Conservation (phyloP, 1,140 invertebrate genomes). For the Camponotus vicinus region DNA sequence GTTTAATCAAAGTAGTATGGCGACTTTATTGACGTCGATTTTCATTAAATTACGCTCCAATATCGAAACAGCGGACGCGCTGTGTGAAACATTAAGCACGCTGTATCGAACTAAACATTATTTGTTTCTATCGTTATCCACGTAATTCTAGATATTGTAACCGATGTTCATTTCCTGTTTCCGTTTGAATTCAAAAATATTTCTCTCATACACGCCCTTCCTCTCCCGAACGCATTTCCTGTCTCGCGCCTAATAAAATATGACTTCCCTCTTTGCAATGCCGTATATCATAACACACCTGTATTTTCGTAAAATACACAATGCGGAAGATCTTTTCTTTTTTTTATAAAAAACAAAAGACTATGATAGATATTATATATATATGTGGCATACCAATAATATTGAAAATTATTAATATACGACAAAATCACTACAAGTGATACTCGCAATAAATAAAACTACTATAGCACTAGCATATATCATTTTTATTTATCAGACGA, state of each 20-base stretch:
- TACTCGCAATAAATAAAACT: not conserved
- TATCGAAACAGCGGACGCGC: not conserved
- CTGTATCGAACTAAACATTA: not conserved
- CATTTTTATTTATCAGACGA: not conserved
- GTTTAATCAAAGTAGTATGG: not conserved
- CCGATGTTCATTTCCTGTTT: conserved; percentile 19
- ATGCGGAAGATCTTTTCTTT: not conserved
- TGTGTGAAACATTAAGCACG: conserved; percentile 6
- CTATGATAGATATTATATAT: not conserved
- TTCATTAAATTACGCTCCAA: not conserved
- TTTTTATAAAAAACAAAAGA: not conserved
- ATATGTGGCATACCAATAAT: not conserved
- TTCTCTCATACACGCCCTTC: not conserved
- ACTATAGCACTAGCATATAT: not conserved
- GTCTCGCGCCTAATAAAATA: not conserved
- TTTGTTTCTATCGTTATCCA: conserved; percentile 1
- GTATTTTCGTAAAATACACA: conserved; percentile 21
- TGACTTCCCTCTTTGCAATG: not conserved
- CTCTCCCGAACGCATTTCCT: not conserved
- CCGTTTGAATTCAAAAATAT: conserved; percentile 25
- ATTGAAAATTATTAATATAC: not conserved
- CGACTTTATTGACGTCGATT: conserved; percentile 16
- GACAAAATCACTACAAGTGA: not conserved
- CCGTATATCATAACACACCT: not conserved
- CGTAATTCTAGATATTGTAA: conserved; percentile 7